Conservation (phyloP, 2,113 vertebrate species). For the Gnathonemus longibarbis region DNA sequence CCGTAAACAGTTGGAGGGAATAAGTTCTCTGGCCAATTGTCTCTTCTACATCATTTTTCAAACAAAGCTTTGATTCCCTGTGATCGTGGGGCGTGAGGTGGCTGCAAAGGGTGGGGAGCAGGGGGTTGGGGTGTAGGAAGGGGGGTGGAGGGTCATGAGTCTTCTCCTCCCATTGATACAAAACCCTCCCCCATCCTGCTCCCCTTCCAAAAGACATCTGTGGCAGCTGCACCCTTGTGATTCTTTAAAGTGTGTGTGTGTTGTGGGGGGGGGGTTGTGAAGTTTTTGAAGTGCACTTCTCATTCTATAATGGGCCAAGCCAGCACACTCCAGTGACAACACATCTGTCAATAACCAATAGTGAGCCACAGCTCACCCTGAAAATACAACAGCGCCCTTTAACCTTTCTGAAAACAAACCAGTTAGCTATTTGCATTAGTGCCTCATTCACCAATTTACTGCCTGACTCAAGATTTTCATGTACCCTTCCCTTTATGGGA, state of each 20-base stretch:
- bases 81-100: constrained; percentile 35
- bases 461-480: background rate
- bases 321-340: constrained; percentile 68
- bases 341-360: constrained; percentile 75
- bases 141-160: constrained; percentile 22
- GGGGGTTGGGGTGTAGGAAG: background rate
- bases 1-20: background rate
- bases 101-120: background rate
- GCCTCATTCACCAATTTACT: background rate
- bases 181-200: constrained; percentile 43
- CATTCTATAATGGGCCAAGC: constrained; percentile 60
- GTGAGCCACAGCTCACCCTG: constrained; percentile 68
- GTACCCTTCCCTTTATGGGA: background rate
- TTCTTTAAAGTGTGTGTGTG: constrained; percentile 42
- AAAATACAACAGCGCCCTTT: constrained; percentile 68
- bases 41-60: constrained; percentile 33
- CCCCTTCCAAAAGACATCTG: constrained; percentile 63
- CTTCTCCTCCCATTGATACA: constrained; percentile 56
- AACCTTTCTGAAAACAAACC: constrained; percentile 59
- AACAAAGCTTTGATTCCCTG: constrained; percentile 35
- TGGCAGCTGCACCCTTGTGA: constrained; percentile 73
- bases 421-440: constrained; percentile 9
- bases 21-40: background rate
- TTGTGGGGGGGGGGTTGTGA: background rate
- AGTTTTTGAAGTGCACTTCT: constrained; percentile 48